Conservation (phyloP, 2,113 vertebrate genomes). For the Sinocyclocheilus anshuiensis region DNA sequence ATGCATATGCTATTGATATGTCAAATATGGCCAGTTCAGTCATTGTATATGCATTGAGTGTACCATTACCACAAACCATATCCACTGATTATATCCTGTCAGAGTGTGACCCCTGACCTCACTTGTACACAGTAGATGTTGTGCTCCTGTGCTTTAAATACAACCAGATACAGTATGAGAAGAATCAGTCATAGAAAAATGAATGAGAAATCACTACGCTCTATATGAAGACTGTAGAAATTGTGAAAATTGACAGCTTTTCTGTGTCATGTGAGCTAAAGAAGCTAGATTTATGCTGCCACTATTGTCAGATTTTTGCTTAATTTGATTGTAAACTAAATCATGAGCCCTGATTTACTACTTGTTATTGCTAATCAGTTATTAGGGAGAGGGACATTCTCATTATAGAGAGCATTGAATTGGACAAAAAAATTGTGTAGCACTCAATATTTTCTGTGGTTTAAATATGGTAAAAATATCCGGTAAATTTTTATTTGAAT, state of each 20-base stretch:
- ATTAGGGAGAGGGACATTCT: no score
- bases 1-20: background rate
- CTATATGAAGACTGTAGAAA: background rate
- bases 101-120: background rate
- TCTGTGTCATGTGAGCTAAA: background rate
- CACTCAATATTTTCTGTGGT: no score
- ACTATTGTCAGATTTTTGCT: background rate
- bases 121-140: background rate
- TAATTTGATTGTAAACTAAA: background rate
- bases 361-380: background rate
- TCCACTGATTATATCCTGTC: background rate
- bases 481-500: no score
- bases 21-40: background rate
- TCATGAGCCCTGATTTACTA: background rate
- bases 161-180: background rate
- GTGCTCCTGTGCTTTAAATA: background rate
- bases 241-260: background rate
- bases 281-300: background rate
- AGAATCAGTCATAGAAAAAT: background rate
- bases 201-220: background rate
- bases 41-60: constrained; percentile 11
- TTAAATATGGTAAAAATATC: no score
- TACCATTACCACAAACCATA: constrained; percentile 15
- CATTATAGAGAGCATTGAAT: no score
- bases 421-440: background rate